These are phyloP conservation scores for Crotophaga sulcirostris DNA, from an alignment of 2,113 vertebrate species.

Conservation along the genomic window DNA sequence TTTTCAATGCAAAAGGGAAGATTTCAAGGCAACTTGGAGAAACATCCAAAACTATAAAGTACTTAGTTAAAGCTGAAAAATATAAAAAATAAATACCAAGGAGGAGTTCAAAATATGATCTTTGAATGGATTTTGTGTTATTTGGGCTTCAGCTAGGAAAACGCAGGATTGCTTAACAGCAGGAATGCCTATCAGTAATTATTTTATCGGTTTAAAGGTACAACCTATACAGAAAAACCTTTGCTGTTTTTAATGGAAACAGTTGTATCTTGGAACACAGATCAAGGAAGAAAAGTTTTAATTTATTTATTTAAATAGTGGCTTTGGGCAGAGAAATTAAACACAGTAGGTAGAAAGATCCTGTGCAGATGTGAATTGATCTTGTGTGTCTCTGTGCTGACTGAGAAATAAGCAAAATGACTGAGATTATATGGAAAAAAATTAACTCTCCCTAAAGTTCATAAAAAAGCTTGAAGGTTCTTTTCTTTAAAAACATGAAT, in stretches of 20 bases:
- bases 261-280: background rate
- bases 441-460: background rate
- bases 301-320: slow-evolving; percentile 11
- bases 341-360: background rate
- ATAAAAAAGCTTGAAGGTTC: background rate
- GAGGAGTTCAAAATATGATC: background rate
- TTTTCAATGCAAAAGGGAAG: background rate
- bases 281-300: background rate
- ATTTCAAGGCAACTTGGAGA: slow-evolving; percentile 41
- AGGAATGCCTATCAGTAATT: background rate
- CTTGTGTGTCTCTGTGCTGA: background rate
- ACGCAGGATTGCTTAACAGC: background rate
- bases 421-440: background rate
- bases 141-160: background rate
- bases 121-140: background rate
- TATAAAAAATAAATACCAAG: background rate
- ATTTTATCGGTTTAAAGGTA: slow-evolving; percentile 5
- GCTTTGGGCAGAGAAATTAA: slow-evolving; percentile 20
- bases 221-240: background rate
- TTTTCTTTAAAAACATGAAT: background rate
- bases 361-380: slow-evolving; percentile 11
- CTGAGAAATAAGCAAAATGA: background rate
- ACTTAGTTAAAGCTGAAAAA: background rate
- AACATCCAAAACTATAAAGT: background rate
- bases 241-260: slow-evolving; percentile 11